Evolutionary conservation across 2,113 vertebrate genomes (phyloP).

Genomic region (Marcusenius ussheri): DNA sequence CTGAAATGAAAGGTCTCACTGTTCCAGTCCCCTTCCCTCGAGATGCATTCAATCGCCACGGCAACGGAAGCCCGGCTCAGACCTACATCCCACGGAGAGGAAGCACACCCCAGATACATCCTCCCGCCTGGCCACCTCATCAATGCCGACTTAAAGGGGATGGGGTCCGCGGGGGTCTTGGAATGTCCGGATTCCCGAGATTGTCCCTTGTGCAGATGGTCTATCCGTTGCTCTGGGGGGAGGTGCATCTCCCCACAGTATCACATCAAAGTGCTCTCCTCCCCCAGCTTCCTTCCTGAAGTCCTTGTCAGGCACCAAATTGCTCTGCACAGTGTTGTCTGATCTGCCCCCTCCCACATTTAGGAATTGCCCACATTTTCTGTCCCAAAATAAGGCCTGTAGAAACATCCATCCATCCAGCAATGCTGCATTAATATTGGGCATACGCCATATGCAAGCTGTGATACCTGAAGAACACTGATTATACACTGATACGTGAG

Average conservation of each 20-base stretch:
- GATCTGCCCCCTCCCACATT: neutral
- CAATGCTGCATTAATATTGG: neutral
- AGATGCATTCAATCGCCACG: neutral
- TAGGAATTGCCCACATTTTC: neutral
- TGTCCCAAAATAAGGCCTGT: neutral
- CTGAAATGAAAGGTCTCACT: neutral
- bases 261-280: neutral
- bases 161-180: neutral
- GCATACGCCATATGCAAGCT: neutral
- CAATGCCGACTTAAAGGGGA: neutral
- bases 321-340: neutral
- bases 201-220: neutral
- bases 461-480: neutral
- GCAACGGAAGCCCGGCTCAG: neutral
- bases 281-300: neutral
- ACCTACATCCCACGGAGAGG: neutral
- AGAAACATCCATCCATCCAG: neutral
- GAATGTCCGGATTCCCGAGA: neutral
- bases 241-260: neutral
- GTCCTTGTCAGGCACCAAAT: neutral
- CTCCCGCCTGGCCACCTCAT: neutral
- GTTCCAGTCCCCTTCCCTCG: neutral
- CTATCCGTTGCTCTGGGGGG: neutral
- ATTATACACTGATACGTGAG: neutral
- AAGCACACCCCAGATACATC: neutral